These are phyloP conservation scores for Sitodiplosis mosellana DNA, from an alignment of 1,140 invertebrate genomes.

Conservation along the genomic window DNA sequence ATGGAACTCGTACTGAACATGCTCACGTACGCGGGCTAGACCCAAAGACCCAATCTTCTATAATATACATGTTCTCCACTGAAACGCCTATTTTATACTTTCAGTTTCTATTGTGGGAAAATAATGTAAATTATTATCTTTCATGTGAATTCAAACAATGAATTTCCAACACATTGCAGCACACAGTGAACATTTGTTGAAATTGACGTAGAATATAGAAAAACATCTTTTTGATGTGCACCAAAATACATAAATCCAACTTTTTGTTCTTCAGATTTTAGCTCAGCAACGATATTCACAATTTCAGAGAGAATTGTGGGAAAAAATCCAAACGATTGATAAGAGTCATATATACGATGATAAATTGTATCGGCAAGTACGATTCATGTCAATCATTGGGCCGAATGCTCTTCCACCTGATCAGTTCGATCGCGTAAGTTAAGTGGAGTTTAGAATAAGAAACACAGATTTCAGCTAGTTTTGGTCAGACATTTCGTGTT, in stretches of 20 bases:
- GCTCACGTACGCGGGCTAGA: too few relatives aligned
- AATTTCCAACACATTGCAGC: too few relatives aligned
- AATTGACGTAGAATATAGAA: too few relatives aligned
- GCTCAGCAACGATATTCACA: constrained; percentile 61
- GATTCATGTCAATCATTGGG: constrained; percentile 61
- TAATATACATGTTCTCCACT: background rate
- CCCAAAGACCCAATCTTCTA: too few relatives aligned
- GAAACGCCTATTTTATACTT: background rate
- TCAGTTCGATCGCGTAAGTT: constrained; percentile 60
- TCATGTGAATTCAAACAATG: too few relatives aligned
- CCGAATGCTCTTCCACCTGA: constrained; percentile 65
- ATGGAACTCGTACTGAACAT: too few relatives aligned
- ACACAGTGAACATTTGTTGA: too few relatives aligned
- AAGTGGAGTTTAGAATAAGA: too few relatives aligned
- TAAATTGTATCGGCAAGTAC: constrained; percentile 49
- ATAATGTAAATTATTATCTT: background rate
- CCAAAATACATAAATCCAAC: too few relatives aligned
- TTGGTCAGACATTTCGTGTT: too few relatives aligned
- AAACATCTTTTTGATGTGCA: too few relatives aligned
- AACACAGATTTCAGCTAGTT: too few relatives aligned
- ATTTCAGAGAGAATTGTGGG: constrained; percentile 58
- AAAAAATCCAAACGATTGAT: constrained; percentile 44
- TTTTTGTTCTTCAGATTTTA: constrained; percentile 35
- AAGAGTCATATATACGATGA: constrained; percentile 46
- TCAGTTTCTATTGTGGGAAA: background rate